Evolutionary conservation across 2,888 invertebrate species (phyloP).

Genomic region (Parnassius apollo): DNA sequence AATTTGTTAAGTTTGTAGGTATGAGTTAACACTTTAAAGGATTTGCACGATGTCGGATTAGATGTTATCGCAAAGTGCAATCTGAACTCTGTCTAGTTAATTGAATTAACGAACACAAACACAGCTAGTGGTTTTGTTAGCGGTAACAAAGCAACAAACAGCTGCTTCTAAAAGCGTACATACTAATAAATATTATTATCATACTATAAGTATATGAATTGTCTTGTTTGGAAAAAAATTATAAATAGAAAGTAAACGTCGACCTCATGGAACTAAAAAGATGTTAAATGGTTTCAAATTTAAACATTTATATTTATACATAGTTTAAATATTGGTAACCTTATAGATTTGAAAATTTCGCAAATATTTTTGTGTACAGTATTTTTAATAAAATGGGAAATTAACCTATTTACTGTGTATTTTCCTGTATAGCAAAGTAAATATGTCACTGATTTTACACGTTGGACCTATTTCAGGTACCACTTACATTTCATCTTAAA

Average conservation of each 20-base stretch:
- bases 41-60: conserved; percentile 4
- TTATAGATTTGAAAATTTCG: too few species aligned
- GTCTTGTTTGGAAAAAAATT: neutral
- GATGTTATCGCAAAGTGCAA: neutral
- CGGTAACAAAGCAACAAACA: neutral
- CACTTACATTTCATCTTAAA: neutral
- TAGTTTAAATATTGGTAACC: too few species aligned
- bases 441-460: neutral
- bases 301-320: too few species aligned
- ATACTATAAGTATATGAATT: neutral
- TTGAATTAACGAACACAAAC: conserved; percentile 16
- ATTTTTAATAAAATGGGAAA: neutral
- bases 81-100: conserved; percentile 29
- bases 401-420: neutral
- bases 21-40: conserved; percentile 7
- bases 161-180: neutral
- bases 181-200: neutral
- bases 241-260: neutral
- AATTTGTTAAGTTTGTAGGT: too few species aligned
- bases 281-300: neutral
- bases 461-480: neutral
- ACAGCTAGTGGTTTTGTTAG: neutral
- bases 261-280: neutral
- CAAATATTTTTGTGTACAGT: neutral
- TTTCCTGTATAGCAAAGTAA: neutral